Percentiles rank a stretch among this genome's conserved stretches.
These are phyloP conservation scores for Nettapus auritus DNA, from an alignment of 2,113 vertebrate species.

Conservation along the genomic window DNA sequence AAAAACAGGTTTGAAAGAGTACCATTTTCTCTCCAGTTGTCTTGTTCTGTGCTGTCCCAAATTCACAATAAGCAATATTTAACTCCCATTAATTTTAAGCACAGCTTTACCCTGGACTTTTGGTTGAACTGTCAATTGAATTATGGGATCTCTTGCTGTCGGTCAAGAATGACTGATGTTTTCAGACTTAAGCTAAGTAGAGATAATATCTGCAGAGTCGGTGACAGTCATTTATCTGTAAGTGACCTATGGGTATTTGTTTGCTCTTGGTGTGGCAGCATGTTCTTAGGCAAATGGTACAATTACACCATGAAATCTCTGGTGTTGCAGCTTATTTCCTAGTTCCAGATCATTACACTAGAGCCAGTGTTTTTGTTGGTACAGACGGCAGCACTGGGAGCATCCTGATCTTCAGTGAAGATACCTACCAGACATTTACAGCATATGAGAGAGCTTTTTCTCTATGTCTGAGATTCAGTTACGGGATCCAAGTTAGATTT, in stretches of 20 bases:
- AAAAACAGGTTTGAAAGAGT: not conserved
- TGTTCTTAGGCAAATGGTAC: not conserved
- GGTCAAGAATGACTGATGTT: rapidly evolving
- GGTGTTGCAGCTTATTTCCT: not conserved
- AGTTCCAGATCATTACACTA: not conserved
- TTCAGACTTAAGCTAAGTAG: not conserved
- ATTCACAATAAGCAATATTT: not conserved
- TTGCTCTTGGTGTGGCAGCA: not conserved
- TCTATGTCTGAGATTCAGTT: not conserved
- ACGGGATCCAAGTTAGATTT: not conserved
- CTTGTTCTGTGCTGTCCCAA: not conserved
- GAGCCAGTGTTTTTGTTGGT: not conserved
- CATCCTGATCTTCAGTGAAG: not conserved
- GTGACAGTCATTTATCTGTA: not conserved
- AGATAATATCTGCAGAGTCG: not conserved
- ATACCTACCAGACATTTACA: not conserved
- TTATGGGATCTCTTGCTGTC: too few relatives aligned
- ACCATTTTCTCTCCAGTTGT: not conserved
- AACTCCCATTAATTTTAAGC: not conserved
- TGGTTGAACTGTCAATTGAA: not conserved
- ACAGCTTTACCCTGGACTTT: not conserved
- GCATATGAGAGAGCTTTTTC: not conserved
- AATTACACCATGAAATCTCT: not conserved
- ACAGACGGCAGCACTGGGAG: not conserved
- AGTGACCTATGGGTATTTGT: not conserved